Conservation (phyloP, 2,113 vertebrate species). For the Conger conger region DNA sequence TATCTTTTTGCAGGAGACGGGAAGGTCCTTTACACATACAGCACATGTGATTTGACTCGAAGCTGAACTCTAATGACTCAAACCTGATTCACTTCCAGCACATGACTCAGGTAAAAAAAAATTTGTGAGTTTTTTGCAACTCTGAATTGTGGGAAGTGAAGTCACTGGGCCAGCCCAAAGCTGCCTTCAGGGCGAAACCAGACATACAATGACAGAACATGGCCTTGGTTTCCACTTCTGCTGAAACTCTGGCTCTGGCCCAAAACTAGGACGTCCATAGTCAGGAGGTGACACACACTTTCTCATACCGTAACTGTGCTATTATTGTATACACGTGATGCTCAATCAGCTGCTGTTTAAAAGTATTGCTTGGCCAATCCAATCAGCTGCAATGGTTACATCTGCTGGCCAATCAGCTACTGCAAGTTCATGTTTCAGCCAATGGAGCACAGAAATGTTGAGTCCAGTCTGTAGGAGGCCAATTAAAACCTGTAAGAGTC, state of each 20-base stretch:
- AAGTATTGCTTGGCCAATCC: too few species aligned
- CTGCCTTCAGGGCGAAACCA: not conserved
- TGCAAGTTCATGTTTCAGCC: too few species aligned
- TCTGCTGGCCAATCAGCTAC: too few species aligned
- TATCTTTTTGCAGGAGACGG: not conserved
- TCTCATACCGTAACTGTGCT: not conserved
- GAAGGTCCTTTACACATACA: not conserved
- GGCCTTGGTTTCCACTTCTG: not conserved
- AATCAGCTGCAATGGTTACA: too few species aligned
- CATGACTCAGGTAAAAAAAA: not conserved
- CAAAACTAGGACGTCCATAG: not conserved
- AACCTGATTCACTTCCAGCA: slow-evolving; percentile 8
- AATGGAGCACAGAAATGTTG: not conserved
- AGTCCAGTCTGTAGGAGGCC: not conserved
- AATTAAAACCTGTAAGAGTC: too few species aligned
- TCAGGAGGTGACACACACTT: not conserved
- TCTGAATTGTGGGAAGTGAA: not conserved
- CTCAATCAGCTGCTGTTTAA: too few species aligned
- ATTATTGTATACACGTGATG: not conserved
- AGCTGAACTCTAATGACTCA: not conserved
- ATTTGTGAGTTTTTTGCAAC: not conserved
- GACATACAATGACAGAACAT: not conserved
- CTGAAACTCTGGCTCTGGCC: not conserved
- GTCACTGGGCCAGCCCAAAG: not conserved
- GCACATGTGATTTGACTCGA: not conserved